phyloP scores from a whole-genome alignment of 2,113 vertebrate genomes.

The Puntigrus tetrazona region DNA sequence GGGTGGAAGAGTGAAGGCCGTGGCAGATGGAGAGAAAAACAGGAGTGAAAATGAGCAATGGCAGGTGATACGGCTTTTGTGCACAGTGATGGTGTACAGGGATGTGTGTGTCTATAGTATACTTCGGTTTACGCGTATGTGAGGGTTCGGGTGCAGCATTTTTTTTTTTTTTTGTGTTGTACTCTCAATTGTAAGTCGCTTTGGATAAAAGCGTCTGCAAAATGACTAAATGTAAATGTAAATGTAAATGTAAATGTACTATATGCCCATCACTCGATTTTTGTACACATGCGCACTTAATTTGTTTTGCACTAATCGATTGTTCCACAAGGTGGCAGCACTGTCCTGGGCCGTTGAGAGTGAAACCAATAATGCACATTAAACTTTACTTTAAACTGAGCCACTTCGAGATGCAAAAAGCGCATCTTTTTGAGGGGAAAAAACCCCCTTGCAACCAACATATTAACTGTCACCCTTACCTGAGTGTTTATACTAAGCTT shows the following conservation, averaged over 20 bases:
- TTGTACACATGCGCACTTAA: background rate
- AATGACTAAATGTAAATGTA: too few species aligned
- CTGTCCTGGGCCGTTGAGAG: too few species aligned
- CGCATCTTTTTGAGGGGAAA: too few species aligned
- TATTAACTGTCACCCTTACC: too few species aligned
- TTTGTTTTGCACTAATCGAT: background rate
- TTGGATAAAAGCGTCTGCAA: too few species aligned
- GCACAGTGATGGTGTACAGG: slow-evolving; percentile 41
- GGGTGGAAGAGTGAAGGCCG: slow-evolving; percentile 62
- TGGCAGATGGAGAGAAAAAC: slow-evolving; percentile 45
- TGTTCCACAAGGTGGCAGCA: background rate
- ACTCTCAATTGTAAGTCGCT: too few species aligned
- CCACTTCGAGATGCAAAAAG: background rate
- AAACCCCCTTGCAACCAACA: too few species aligned
- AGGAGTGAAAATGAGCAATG: slow-evolving; percentile 52
- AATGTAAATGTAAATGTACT: too few species aligned
- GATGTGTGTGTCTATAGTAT: background rate
- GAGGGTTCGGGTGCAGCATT: too few species aligned
- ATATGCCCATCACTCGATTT: background rate
- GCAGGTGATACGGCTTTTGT: slow-evolving; percentile 32
- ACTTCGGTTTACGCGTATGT: background rate
- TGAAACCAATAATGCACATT: background rate
- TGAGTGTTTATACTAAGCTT: too few species aligned
- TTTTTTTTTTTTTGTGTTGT: too few species aligned
- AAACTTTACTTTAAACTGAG: background rate